Evolutionary conservation across 2,888 invertebrate species (phyloP), one percentile per base, ranked within the genome.

Genomic region (Zhengitettix transpicula): DNA sequence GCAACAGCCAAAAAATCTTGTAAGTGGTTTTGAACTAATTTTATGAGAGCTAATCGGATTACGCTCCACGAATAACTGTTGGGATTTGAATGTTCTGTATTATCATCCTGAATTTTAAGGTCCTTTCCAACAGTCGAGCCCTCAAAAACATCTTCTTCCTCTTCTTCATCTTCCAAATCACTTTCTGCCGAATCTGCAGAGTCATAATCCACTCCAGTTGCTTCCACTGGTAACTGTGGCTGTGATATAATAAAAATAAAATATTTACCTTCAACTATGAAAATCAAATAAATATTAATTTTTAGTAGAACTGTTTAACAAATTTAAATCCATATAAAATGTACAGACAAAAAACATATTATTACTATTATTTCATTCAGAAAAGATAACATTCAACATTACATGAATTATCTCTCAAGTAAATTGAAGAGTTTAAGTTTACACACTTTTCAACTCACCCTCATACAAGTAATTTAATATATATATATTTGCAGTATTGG

Each of bases 41-140:
- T 83, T 62, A 97, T 81, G 60, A 92, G 84, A 5, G 96, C 90
- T 68, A 94, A 81, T 64, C 96, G 83, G 77, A 99, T 83, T 64
- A 99, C 84, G 69, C 87, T 83, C 99, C 99, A 99, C 58, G 95
- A 91, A 73, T 94, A 96, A 42, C 96, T 95, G 70, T 87, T 87
- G 0, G 97, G 91, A 77, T 96, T 91, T 40, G 87, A 84, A 72
- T 97, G 96, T 71, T 96, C 93, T 9, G 78, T 84, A 72, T 91
- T 92, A 61, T 83, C 82, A 58, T 76, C 73, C 53, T 60, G 40
- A 12, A 16, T 44, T 2, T 44, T 42, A 9, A 10, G 44, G 14
- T 58, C 60, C 10, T 57, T 57, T 1, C 58, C 62, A 58, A 67
- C 66, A 2, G 66, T 64, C 41, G 68, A 67, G 58, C 75, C 73